phyloP scores from a whole-genome alignment of 2,888 invertebrate species.

The Eristalis arbustorum region DNA sequence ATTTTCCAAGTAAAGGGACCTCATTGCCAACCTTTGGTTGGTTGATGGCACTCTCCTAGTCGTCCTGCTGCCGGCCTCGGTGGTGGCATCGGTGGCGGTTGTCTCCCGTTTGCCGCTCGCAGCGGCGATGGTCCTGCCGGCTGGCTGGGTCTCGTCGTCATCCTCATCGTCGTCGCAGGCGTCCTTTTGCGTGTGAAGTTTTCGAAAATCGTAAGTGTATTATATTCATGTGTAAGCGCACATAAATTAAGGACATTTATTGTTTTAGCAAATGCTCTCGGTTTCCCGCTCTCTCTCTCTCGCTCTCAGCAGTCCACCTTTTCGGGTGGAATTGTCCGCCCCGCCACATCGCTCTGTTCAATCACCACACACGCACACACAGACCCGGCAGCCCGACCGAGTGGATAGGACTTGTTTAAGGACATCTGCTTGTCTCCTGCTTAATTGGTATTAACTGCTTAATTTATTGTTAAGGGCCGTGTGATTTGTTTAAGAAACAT shows the following conservation, averaged over 20 bases:
- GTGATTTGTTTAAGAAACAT: constrained; percentile 79
- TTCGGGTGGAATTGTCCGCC: background rate
- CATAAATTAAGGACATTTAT: constrained; percentile 76
- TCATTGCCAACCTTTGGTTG: constrained; percentile 66
- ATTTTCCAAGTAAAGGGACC: constrained; percentile 62
- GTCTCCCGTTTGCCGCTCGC: background rate
- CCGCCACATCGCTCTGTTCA: constrained; percentile 27
- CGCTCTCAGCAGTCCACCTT: background rate
- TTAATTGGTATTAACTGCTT: constrained; percentile 79
- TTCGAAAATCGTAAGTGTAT: constrained; percentile 70
- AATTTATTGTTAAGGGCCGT: constrained; percentile 78
- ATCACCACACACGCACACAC: constrained; percentile 43
- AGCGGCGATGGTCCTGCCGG: background rate
- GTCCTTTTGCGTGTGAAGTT: constrained; percentile 53
- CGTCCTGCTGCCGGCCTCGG: background rate
- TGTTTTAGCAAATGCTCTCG: constrained; percentile 71
- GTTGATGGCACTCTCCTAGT: background rate
- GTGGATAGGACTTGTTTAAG: constrained; percentile 72
- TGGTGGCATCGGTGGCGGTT: background rate
- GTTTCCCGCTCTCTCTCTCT: constrained; percentile 32
- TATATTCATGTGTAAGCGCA: constrained; percentile 70
- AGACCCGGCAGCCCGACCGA: background rate
- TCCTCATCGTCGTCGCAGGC: background rate
- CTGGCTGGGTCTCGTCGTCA: constrained; percentile 11
- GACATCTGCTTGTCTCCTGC: constrained; percentile 77